Conservation (phyloP, 2,113 vertebrate genomes). For the Phasianus colchicus region DNA sequence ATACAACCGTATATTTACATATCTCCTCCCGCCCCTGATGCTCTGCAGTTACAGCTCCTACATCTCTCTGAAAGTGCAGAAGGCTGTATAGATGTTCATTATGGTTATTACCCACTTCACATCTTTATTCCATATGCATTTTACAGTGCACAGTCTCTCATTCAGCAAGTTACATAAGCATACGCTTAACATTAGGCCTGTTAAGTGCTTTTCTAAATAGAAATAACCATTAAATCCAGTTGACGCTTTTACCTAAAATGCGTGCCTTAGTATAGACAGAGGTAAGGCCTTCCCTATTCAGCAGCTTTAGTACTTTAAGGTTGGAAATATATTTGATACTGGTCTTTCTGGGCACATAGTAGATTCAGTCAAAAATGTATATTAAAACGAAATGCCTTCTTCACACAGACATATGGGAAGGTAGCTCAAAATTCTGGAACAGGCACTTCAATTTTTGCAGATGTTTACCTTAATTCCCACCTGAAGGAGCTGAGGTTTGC, state of each 20-base stretch:
- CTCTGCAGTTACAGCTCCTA: not conserved
- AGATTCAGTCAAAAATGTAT: not conserved
- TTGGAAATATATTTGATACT: not conserved
- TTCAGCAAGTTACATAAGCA: constrained; percentile 17
- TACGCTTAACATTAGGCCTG: not conserved
- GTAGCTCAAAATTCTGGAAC: not conserved
- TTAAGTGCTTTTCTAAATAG: not conserved
- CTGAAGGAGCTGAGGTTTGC: not conserved
- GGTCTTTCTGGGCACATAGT: not conserved
- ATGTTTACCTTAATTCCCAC: not conserved
- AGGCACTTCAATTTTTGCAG: not conserved
- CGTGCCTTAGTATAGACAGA: not conserved
- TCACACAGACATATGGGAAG: rapidly evolving
- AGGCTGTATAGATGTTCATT: constrained; percentile 25
- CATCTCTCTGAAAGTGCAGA: not conserved
- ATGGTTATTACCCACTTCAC: constrained; percentile 45
- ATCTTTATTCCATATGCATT: not conserved
- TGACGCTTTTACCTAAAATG: not conserved
- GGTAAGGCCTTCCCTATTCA: not conserved
- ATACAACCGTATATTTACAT: not conserved
- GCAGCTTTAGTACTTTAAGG: not conserved
- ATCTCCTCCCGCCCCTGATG: not conserved
- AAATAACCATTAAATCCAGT: not conserved
- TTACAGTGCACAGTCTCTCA: not conserved
- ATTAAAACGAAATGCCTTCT: not conserved